Evolutionary conservation across 2,113 vertebrate species (phyloP).

Genomic region (Tauraco erythrolophus): DNA sequence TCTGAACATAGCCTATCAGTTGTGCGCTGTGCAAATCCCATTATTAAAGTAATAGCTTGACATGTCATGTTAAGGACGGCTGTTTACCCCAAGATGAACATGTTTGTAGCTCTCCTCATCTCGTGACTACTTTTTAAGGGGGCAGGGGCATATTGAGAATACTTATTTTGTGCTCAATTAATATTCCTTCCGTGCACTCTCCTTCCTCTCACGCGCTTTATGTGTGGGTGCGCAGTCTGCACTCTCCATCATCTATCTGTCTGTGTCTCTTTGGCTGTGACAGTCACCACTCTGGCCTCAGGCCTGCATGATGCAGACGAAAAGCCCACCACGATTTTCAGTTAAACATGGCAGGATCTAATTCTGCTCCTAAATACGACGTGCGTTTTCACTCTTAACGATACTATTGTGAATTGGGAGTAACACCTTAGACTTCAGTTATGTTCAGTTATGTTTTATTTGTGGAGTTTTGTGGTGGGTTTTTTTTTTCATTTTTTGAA

Average conservation of each 20-base stretch:
- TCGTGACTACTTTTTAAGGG: conserved; percentile 26
- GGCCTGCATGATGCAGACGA: not conserved
- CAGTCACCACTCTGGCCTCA: conserved; percentile 51
- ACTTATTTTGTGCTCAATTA: conserved; percentile 64
- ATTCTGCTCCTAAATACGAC: not conserved
- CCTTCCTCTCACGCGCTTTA: conserved; percentile 60
- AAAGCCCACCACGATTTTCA: conserved; percentile 27
- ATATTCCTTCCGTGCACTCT: conserved; percentile 61
- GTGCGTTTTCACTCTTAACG: not conserved
- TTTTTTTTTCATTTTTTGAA: not conserved
- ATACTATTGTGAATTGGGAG: not conserved
- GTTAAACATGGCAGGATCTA: not conserved
- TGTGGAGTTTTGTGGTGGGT: not conserved
- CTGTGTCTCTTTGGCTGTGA: conserved; percentile 60
- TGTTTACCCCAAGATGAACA: conserved; percentile 47
- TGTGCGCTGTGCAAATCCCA: conserved; percentile 35
- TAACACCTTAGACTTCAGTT: not conserved
- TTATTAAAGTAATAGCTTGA: conserved; percentile 55
- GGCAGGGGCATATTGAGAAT: conserved; percentile 43
- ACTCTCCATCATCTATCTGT: conserved; percentile 73
- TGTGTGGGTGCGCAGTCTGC: conserved; percentile 65
- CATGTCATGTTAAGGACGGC: conserved; percentile 34
- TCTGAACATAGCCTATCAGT: conserved; percentile 36
- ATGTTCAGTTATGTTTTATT: not conserved
- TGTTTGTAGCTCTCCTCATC: conserved; percentile 30